Base-by-base conservation (phyloP, 2,888 invertebrate species). In the Drosophila nr. fundita region DNA sequence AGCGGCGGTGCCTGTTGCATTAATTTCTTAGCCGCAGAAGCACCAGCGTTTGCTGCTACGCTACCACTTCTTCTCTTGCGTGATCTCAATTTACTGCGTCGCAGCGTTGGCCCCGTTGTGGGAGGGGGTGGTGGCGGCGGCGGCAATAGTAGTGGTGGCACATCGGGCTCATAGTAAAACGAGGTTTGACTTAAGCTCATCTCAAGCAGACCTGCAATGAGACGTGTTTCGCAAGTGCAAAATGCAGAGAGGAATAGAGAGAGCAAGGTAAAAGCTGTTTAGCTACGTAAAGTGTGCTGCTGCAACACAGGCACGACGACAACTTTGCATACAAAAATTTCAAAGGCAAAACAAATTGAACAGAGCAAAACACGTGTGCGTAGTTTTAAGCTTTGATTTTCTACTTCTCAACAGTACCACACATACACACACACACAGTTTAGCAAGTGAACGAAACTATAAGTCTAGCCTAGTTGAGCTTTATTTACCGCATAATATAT, bases 151-250 rank as follows among this genome's bases (percentile, higher is more conserved):
- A 73, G 50, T 38, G 68, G 24, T 58, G 72, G 58, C 67, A 76
- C 54, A 54, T 71, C 77, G 7, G 73, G 66, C 62, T 89, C 87
- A 76, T 75, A 82, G 69, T 80, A 82, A 77, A 73, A 82, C 38
- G 62, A 55, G 30, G 73, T 68, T 78, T 89, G 76, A 78, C 74
- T 85, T 66, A 89, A 68, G 73, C 88, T 85, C 74, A 89, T 66
- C 65, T 85, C 88, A 78, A 86, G 80, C 74, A 85, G 86, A 87
- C 81, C 85, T 86, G 85, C 80, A 86, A 86, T 72, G 80, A 87
- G 48, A 84, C 34, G 42, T 66, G 53, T 42, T 62, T 61, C 27
- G 42, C 71, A 80, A 87, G 50, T 67, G 84, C 74, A 67, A 53
- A 70, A 66, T 63, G 60, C 69, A 82, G 57, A 71, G 63, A 67